Percentiles rank a stretch among this genome's conserved stretches.
These are phyloP conservation scores for Sarcophilus harrisii DNA, from an alignment of 2,797 vertebrate genomes.

Conservation along the genomic window DNA sequence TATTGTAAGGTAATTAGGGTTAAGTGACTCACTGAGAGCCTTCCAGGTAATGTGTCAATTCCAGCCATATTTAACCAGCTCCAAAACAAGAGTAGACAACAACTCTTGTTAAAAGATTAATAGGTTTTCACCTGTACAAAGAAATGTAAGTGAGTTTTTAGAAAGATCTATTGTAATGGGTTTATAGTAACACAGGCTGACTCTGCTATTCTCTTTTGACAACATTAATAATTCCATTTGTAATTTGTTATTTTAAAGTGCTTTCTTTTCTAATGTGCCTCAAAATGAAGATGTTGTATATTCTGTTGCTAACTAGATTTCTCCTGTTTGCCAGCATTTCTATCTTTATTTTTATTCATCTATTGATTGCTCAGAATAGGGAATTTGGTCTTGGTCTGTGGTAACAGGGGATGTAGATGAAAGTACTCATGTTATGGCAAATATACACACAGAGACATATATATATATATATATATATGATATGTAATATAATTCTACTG, in stretches of 20 bases:
- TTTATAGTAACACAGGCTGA: not conserved
- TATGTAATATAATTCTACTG: not conserved
- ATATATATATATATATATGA: not conserved
- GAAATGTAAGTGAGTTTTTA: too few relatives aligned
- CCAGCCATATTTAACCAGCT: not conserved
- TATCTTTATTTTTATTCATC: not conserved
- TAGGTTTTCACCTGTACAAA: not conserved
- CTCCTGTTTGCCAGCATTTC: not conserved
- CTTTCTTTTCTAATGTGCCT: not conserved
- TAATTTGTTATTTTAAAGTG: not conserved
- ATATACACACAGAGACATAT: not conserved
- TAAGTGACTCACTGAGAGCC: not conserved
- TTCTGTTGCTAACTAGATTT: not conserved
- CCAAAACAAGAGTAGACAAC: not conserved
- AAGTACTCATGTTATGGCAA: not conserved
- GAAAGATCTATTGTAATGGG: not conserved
- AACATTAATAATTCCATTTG: not conserved
- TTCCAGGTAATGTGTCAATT: too few relatives aligned
- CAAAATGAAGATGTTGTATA: not conserved
- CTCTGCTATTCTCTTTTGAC: not conserved
- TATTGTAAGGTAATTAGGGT: too few relatives aligned
- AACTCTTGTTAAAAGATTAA: not conserved
- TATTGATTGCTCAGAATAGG: not conserved
- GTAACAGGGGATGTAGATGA: not conserved
- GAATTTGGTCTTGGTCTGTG: not conserved